Percentiles rank a stretch among this genome's conserved stretches.
These are phyloP conservation scores for Leptoclinus maculatus DNA, from an alignment of 2,797 vertebrate species.

Conservation along the genomic window DNA sequence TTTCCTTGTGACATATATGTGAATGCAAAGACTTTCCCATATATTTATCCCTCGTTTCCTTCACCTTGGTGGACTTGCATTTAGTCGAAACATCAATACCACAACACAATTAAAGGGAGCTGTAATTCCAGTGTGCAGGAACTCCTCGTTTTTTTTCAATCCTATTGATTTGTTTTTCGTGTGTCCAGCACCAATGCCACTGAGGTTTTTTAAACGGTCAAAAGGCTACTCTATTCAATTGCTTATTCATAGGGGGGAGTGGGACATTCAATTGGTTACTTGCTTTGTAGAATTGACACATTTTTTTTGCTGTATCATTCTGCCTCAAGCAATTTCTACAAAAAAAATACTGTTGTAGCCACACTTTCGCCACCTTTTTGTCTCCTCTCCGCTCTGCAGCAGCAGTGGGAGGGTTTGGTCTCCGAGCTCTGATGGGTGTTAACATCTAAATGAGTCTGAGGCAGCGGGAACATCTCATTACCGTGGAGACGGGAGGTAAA, in stretches of 20 bases:
- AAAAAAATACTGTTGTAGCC: not conserved
- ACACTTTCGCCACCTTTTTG: not conserved
- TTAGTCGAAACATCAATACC: not conserved
- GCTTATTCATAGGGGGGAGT: not conserved
- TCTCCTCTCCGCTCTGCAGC: not conserved
- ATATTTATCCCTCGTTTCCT: not conserved
- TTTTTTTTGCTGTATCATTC: not conserved
- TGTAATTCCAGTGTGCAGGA: not conserved
- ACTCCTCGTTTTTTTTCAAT: not conserved
- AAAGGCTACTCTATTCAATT: not conserved
- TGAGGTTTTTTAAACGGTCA: not conserved
- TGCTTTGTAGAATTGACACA: not conserved
- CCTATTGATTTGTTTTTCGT: not conserved
- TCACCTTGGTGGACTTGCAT: not conserved
- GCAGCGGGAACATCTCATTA: conserved; percentile 70
- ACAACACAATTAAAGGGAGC: not conserved
- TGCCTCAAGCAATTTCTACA: not conserved
- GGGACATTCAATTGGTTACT: not conserved
- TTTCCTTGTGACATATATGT: not conserved
- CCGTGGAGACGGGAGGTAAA: conserved; percentile 65
- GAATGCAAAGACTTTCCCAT: not conserved
- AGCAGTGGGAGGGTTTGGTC: conserved; percentile 25
- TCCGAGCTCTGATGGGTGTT: conserved; percentile 52
- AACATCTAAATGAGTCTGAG: conserved; percentile 64
- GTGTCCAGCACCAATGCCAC: not conserved